Evolutionary conservation across 2,797 vertebrate species (phyloP), one percentile per base, ranked within the genome.

Genomic region (Oreonectes daqikongensis): DNA sequence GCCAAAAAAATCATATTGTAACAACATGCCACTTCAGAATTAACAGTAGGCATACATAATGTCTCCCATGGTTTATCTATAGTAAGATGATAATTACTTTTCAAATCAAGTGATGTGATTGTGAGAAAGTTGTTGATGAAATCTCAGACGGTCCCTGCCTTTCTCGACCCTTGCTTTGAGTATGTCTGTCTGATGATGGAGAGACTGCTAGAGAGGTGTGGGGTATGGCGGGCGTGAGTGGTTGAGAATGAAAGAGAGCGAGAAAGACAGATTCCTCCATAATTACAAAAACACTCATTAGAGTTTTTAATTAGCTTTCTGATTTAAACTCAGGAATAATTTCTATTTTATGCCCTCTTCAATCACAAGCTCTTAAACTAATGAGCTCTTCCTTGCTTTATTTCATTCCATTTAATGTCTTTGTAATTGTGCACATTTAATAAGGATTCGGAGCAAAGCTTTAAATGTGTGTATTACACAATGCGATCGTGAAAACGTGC

Each of bases 251-350:
- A 72, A 38, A 2, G 26, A 66, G 46, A 55, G 26, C 30, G 30
- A 55, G 60, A 38, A 42, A 69, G 57, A 46, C 60, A 63, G 63
- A 72, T 52, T 69, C 65, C 71, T 68, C 78, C 77, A 64, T 82
- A 82, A 83, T 85, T 81, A 81, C 80, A 75, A 79, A 84, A 82
- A 84, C 70, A 77, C 48, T 61, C 74, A 75, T 84, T 84, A 80
- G 44, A 78, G 68, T 84, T 85, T 82, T 82, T 80, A 85, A 85
- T 82, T 83, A 82, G 74, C 70, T 83, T 84, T 83, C 60, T 76
- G 74, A 79, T 79, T 83, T 79, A 82, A 82, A 83, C 77, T 72
- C 18, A n/a, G 32, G 61, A 83, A 82, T 83, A 48, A 82, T 81
- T 82, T 84, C 53, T 81, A 70, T 73, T 84, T 79, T 81, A 82